Evolutionary conservation across 2,888 invertebrate genomes (phyloP).

Genomic region (Sceliomorpha sp.): DNA sequence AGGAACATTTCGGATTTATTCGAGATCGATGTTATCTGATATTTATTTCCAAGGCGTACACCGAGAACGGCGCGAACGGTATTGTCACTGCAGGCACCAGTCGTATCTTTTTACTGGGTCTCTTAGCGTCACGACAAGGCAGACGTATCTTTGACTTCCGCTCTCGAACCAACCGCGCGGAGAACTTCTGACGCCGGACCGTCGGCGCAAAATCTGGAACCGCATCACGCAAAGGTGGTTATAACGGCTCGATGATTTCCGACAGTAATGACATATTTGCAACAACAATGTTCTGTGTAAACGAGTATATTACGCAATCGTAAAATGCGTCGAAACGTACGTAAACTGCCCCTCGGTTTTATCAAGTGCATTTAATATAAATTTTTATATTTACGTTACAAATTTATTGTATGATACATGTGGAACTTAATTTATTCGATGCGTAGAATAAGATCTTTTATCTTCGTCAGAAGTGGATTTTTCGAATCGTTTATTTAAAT

Average conservation of each 20-base stretch:
- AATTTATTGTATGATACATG: too few species aligned
- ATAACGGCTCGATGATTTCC: conserved; percentile 69
- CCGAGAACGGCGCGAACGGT: background rate
- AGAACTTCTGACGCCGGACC: conserved; percentile 47
- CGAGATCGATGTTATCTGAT: background rate
- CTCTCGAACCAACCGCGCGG: conserved; percentile 53
- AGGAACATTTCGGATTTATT: background rate
- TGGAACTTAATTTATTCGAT: too few species aligned
- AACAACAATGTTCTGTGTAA: conserved; percentile 74
- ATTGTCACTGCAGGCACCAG: background rate
- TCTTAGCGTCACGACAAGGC: conserved; percentile 32
- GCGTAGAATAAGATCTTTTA: too few species aligned
- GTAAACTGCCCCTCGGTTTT: too few species aligned
- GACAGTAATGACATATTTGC: conserved; percentile 73
- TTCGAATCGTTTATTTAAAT: too few species aligned
- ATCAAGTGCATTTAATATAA: too few species aligned
- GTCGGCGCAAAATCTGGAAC: conserved; percentile 63
- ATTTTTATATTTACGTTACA: too few species aligned
- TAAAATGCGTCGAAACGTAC: conserved; percentile 44
- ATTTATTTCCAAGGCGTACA: background rate
- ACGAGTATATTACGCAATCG: conserved; percentile 72
- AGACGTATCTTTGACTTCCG: conserved; percentile 67
- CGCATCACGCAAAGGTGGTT: conserved; percentile 65
- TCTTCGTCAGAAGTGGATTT: too few species aligned
- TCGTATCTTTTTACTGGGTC: conserved; percentile 47